Evolutionary conservation across 2,888 invertebrate species (phyloP), one percentile per base, ranked within the genome.

Genomic region (Lithophane semibrunnea): DNA sequence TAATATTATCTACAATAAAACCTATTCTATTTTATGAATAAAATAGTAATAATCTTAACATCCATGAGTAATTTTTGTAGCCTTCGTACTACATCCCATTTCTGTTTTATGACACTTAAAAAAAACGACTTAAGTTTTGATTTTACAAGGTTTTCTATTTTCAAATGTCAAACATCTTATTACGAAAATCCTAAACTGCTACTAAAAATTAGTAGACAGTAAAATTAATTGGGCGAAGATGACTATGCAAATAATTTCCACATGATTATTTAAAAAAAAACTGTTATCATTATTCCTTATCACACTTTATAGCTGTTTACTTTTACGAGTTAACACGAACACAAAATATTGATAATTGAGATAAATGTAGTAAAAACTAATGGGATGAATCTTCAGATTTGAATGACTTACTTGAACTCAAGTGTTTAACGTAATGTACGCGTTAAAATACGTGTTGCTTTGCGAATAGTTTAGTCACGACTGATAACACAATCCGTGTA

Each of bases 391-490:
- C 18, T 24, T 52, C 13, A 54, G 2, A 47, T 67, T 78, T 58
- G 16, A 58, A 29, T 52, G 49, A 77, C 84, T 84, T 71, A 86
- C 85, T 81, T 81, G 65, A 56, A 75, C 47, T 70, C 49, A 29
- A 47, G 66, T n/a, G 56, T 37, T 74, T 56, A 58, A 42, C 29
- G 60, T n/a, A 58, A 13, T 16, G 66, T 29, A 47, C 58, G n/a
- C n/a, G 21, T 42, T 21, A 52, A 37, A 37, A 44, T 21, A 80
- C 75, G 88, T 87, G 80, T 84, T 73, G 68, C 73, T 77, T 76
- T 65, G 58, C 67, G 76, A 78, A 84, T 64, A 52, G 74, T 68
- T 80, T 61, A 73, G 77, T 75, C 80, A 77, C 87, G 81, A 88
- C 86, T 88, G 87, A 87, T 88, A 85, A 75, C 42, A 47, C 10